Conservation (phyloP, 2,888 invertebrate species). For the Coenonympha glycerion region DNA sequence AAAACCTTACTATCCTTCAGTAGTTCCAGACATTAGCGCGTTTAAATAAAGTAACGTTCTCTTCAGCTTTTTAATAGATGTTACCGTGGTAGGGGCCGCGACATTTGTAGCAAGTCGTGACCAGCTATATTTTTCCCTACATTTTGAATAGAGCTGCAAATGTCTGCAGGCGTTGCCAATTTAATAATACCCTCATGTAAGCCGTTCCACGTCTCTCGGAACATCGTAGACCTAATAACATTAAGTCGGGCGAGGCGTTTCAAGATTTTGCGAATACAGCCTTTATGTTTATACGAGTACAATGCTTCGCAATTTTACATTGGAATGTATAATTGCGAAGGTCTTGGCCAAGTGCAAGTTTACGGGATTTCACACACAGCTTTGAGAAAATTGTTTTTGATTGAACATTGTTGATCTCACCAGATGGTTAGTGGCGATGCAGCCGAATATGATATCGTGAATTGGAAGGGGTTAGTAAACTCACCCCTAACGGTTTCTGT, state of each 20-base stretch:
- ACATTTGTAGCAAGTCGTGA: conserved; percentile 28
- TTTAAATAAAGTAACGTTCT: too few species aligned
- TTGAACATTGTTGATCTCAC: too few species aligned
- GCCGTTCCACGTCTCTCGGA: conserved; percentile 37
- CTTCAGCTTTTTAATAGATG: too few species aligned
- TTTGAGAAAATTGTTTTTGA: too few species aligned
- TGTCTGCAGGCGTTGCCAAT: conserved; percentile 46
- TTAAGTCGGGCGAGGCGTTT: conserved; percentile 13
- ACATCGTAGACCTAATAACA: conserved; percentile 23
- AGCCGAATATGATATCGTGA: too few species aligned
- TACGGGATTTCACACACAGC: too few species aligned
- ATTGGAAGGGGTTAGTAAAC: too few species aligned
- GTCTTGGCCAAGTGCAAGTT: not conserved
- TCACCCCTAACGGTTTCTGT: too few species aligned
- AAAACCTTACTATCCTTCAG: too few species aligned
- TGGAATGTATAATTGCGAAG: not conserved
- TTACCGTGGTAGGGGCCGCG: not conserved
- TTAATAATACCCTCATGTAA: conserved; percentile 58
- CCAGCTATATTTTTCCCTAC: conserved; percentile 37
- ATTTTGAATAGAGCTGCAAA: conserved; percentile 45
- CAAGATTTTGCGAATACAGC: conserved; percentile 12
- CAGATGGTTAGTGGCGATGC: too few species aligned
- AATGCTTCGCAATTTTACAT: not conserved
- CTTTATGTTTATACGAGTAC: not conserved
- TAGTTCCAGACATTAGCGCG: too few species aligned